Evolutionary conservation across 2,888 invertebrate genomes (phyloP), one percentile per base, ranked within the genome.

Genomic region (Megastigmus dorsalis): DNA sequence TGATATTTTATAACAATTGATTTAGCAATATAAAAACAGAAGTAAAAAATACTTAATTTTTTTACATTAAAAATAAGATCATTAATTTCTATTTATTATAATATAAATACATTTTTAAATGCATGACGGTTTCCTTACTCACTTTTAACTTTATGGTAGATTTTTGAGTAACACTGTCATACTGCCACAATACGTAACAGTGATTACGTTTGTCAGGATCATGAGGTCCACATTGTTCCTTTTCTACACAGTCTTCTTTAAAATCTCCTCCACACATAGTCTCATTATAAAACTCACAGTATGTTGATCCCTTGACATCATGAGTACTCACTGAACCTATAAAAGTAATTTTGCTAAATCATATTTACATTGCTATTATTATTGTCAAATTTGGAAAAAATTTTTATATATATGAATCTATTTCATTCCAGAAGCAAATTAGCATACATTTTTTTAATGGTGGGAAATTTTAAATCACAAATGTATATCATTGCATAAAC

Each of bases 131-230:
- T 50, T 33, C 2, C 13, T 18, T 33, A 73, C 72, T 69, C 62
- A 88, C 89, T 85, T 89, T 89, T 65, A 89, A 80, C 78, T 88
- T 88, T 76, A 89, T 86, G 68, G 84, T 84, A 18, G 87, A 85
- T 68, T 90, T 91, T 84, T 93, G 93, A 43, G 93, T 92, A 50
- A 88, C 87, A 82, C 91, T 92, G 81, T 91, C 91, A 43, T 90
- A 91, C 72, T 92, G 91, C 97, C 97, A 97, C 0, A 96, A 87
- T 0, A 94, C 95, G 86, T 94, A 96, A 87, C 97, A 97, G 82
- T 95, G 94, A 84, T 92, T 93, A 75, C 93, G 91, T 83, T 95
- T 95, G 63, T 93, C 93, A 3, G 91, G 89, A 80, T 94, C 93
- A 18, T 91, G 90, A 6, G 91, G 89, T 62, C 89, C 90, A 85